These are phyloP conservation scores for Temnothorax ravouxi DNA, from an alignment of 2,888 invertebrate genomes.

Conservation along the genomic window DNA sequence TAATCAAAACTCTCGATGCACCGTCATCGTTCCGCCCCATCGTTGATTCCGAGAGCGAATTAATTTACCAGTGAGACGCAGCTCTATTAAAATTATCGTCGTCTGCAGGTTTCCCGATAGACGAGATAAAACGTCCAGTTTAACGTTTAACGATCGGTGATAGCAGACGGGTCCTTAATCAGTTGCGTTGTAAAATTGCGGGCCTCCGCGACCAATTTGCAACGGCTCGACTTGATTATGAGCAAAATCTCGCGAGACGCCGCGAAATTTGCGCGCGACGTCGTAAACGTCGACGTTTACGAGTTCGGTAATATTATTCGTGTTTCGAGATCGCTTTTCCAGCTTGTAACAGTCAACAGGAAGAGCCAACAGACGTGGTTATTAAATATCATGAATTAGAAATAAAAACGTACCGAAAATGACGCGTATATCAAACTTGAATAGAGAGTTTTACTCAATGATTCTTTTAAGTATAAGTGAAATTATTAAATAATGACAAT, in stretches of 20 bases:
- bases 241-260: conserved; percentile 44
- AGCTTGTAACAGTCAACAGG: neutral
- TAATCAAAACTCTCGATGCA: neutral
- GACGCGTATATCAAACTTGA: neutral
- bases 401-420: neutral
- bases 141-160: conserved; percentile 28
- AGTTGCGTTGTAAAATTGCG: conserved; percentile 33
- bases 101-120: conserved; percentile 21
- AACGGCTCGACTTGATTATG: conserved; percentile 65
- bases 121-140: conserved; percentile 10
- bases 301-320: conserved; percentile 51
- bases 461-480: neutral
- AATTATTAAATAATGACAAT: neutral
- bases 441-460: neutral
- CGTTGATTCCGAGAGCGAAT: neutral
- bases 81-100: conserved; percentile 2
- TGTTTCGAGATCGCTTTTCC: conserved; percentile 29
- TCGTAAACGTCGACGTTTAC: conserved; percentile 60
- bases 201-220: conserved; percentile 57
- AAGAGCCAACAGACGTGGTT: neutral
- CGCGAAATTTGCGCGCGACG: conserved; percentile 47
- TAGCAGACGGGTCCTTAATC: neutral
- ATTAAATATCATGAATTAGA: conserved; percentile 13
- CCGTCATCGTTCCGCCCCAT: neutral
- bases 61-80: neutral